phyloP scores from a whole-genome alignment of 1,140 invertebrate genomes.

The Ruditapes philippinarum region DNA sequence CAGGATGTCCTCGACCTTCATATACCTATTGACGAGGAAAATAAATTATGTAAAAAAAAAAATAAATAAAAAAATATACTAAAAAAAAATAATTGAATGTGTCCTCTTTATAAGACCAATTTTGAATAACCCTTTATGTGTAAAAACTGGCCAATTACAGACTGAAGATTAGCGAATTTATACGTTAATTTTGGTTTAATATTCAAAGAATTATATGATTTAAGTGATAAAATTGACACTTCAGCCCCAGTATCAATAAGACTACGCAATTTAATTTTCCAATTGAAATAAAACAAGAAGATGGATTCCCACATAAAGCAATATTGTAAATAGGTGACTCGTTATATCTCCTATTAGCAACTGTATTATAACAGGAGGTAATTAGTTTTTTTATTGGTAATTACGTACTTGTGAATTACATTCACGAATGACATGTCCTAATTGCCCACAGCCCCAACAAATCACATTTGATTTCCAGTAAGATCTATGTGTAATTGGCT shows the following conservation, averaged over 20 bases:
- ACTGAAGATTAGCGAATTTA: not conserved
- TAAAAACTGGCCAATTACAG: not conserved
- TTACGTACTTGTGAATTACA: too few species aligned
- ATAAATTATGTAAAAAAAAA: too few species aligned
- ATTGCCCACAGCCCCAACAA: not conserved
- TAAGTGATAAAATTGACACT: not conserved
- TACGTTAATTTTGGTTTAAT: not conserved
- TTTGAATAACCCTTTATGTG: not conserved
- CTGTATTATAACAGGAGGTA: not conserved
- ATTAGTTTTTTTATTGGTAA: not conserved
- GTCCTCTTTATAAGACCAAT: not conserved
- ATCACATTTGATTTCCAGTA: not conserved
- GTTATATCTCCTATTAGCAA: too few species aligned
- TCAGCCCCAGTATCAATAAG: conserved; percentile 10
- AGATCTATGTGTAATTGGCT: not conserved
- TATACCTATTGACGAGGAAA: too few species aligned
- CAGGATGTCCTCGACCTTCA: too few species aligned
- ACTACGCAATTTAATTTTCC: not conserved
- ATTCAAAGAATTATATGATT: not conserved
- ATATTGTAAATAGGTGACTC: too few species aligned
- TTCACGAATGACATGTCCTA: not conserved
- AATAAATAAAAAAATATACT: too few species aligned
- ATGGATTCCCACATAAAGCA: too few species aligned
- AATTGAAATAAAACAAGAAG: not conserved
- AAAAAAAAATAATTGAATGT: conserved; percentile 10